These are phyloP conservation scores for Gymnocheta viridis DNA, from an alignment of 2,888 invertebrate species.

Conservation along the genomic window DNA sequence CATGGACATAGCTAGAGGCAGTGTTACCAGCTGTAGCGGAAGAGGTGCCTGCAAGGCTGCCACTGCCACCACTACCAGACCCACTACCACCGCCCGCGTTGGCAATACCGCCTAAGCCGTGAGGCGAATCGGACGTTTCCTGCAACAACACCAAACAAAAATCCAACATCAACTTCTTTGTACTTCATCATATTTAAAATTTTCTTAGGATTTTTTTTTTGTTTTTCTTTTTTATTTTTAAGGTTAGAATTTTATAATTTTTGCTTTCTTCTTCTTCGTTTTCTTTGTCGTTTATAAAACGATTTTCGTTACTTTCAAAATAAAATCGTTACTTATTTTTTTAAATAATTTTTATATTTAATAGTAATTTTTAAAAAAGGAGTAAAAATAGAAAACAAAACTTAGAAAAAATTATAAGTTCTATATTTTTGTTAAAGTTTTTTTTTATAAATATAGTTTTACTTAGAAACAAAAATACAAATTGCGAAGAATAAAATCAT, in stretches of 20 bases:
- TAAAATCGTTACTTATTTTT: constrained; percentile 49
- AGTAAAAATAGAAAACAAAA: constrained; percentile 66
- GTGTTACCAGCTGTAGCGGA: constrained; percentile 67
- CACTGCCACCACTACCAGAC: constrained; percentile 68
- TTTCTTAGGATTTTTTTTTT: constrained; percentile 72
- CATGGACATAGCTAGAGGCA: constrained; percentile 72
- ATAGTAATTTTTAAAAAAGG: constrained; percentile 51
- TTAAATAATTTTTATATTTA: constrained; percentile 57
- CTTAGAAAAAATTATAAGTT: constrained; percentile 60
- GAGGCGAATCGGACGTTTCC: constrained; percentile 89
- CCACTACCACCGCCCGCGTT: constrained; percentile 72
- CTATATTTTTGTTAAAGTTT: constrained; percentile 64
- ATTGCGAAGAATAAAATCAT: constrained; percentile 64
- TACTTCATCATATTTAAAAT: constrained; percentile 74
- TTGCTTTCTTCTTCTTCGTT: constrained; percentile 71
- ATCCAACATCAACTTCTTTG: constrained; percentile 94
- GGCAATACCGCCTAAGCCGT: constrained; percentile 84
- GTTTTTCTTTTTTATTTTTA: constrained; percentile 66
- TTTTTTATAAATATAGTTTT: constrained; percentile 55
- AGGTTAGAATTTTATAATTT: constrained; percentile 72
- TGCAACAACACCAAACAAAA: constrained; percentile 92
- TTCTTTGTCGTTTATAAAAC: constrained; percentile 70
- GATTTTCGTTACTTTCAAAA: constrained; percentile 52
- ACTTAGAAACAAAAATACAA: constrained; percentile 61
- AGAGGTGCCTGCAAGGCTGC: constrained; percentile 58